Percentiles rank a stretch among this genome's conserved stretches.
These are phyloP conservation scores for Hesperophylax magnus DNA, from an alignment of 1,140 invertebrate genomes.

Conservation along the genomic window DNA sequence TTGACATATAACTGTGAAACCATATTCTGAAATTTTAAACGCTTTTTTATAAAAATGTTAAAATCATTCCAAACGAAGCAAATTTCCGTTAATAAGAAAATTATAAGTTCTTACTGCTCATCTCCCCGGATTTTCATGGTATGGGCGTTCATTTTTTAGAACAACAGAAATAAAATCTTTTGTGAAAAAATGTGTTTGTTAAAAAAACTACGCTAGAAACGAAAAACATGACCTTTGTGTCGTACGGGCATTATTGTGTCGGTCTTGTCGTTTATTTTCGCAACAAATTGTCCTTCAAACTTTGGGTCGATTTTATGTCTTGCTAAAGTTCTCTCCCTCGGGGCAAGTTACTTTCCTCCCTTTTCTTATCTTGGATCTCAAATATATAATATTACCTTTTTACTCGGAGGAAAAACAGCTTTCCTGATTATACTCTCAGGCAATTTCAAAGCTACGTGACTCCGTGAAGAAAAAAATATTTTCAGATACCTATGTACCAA, in stretches of 20 bases:
- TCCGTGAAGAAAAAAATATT: constrained; percentile 11
- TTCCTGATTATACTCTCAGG: constrained; percentile 33
- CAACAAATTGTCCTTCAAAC: constrained; percentile 47
- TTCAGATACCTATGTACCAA: constrained; percentile 1
- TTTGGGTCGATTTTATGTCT: constrained; percentile 42
- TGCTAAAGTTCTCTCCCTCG: constrained; percentile 32
- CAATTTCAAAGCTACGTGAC: constrained; percentile 39
- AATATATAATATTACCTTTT: constrained; percentile 28
- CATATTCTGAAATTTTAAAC: too few relatives aligned
- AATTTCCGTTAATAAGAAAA: too few relatives aligned
- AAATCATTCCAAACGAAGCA: too few relatives aligned
- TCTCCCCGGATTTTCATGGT: too few relatives aligned
- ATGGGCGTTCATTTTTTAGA: too few relatives aligned
- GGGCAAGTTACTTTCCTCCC: constrained; percentile 40
- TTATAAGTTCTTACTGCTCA: too few relatives aligned
- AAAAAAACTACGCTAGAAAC: background rate
- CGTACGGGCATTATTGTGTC: background rate
- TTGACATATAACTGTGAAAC: too few relatives aligned
- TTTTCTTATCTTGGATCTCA: constrained; percentile 37
- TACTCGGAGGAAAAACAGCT: constrained; percentile 30
- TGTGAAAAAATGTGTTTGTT: background rate
- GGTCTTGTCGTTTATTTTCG: constrained; percentile 31
- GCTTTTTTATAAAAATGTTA: background rate
- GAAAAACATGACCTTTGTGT: constrained; percentile 20
- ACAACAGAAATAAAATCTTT: background rate